Evolutionary conservation across 1,140 invertebrate genomes (phyloP), one percentile per base, ranked within the genome.

Genomic region (Euura lappo): DNA sequence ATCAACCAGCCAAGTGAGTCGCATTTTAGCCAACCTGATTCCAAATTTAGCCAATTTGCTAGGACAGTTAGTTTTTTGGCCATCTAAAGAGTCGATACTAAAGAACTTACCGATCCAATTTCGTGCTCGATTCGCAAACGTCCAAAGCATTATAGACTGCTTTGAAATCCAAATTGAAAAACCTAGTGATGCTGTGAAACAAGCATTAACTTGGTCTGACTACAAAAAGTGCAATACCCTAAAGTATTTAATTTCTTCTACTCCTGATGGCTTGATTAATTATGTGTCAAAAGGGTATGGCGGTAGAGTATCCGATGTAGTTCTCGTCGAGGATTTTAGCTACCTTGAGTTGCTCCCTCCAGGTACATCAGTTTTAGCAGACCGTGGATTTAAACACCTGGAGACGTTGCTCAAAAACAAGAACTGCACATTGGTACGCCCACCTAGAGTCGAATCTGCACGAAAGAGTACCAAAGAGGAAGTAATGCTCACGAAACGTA

Each of bases 191-290:
- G 69, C 83, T 5, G 8, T 86, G 2, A 42, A 83, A 72, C 87
- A 88, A 81, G 75, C 85, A 44, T 44, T 88, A 42, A 84, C 85
- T 44, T 89, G 86, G 86, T 88, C 86, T 4, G 82, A 88, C 1
- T 89, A 89, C 72, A 88, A 88, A 78, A 87, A 87, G 72, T 79
- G 77, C 44, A 88, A 89, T 71, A 88, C 87, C 8, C 76, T 88
- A 7, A 89, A 90, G 72, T 89, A 89, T 84, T 75, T 89, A 7
- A 78, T 90, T 69, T 85, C 82, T 44, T 82, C 75, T 67, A 88
- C 85, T 66, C 85, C 85, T 42, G 76, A 87, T 81, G 85, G 86
- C 6, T 73, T 87, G 3, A 77, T 88, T 7, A 86, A 82, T 78
- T 88, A 78, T 79, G 76, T 87, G 71, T 89, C 86, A 6, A 45